Percentiles rank a stretch among this genome's conserved stretches.
phyloP scores from a whole-genome alignment of 1,140 invertebrate species.

The Drosophila aff. region DNA sequence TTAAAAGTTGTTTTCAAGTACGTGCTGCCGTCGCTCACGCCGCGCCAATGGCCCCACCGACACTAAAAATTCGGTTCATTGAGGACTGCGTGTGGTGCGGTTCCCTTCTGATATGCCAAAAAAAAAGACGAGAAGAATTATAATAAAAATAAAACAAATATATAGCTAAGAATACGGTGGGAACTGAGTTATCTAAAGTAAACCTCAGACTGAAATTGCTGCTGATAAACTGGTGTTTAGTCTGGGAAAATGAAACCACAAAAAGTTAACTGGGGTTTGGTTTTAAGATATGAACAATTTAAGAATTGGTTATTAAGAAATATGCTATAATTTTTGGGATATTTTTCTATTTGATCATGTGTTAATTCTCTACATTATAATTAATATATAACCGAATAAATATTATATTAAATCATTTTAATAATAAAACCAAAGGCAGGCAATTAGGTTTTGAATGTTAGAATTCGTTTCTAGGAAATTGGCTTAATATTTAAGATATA shows the following conservation, averaged over 20 bases:
- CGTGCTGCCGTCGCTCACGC: slow-evolving; percentile 46
- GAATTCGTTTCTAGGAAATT: too few species aligned
- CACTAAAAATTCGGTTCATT: slow-evolving; percentile 41
- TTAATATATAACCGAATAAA: too few species aligned
- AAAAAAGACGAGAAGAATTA: not conserved
- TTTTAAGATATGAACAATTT: not conserved
- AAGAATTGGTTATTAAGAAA: not conserved
- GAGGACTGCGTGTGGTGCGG: slow-evolving; percentile 30
- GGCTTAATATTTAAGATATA: too few species aligned
- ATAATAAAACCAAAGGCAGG: too few species aligned
- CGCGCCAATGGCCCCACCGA: slow-evolving; percentile 34
- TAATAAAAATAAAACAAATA: slow-evolving; percentile 9
- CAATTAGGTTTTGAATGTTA: too few species aligned
- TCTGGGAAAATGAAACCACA: slow-evolving; percentile 13
- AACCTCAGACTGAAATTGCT: slow-evolving; percentile 16
- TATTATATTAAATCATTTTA: too few species aligned
- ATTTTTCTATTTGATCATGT: not conserved
- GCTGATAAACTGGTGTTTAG: slow-evolving; percentile 2
- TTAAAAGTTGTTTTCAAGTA: slow-evolving; percentile 77
- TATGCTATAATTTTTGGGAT: too few species aligned
- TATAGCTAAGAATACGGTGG: slow-evolving; percentile 7
- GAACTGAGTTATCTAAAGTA: slow-evolving; percentile 27
- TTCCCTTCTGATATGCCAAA: slow-evolving; percentile 32
- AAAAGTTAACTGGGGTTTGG: not conserved
- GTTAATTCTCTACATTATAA: not conserved